Percentiles rank a stretch among this genome's conserved stretches.
Conservation (phyloP, 1,140 invertebrate genomes). For the Meloidogyne chitwoodi region DNA sequence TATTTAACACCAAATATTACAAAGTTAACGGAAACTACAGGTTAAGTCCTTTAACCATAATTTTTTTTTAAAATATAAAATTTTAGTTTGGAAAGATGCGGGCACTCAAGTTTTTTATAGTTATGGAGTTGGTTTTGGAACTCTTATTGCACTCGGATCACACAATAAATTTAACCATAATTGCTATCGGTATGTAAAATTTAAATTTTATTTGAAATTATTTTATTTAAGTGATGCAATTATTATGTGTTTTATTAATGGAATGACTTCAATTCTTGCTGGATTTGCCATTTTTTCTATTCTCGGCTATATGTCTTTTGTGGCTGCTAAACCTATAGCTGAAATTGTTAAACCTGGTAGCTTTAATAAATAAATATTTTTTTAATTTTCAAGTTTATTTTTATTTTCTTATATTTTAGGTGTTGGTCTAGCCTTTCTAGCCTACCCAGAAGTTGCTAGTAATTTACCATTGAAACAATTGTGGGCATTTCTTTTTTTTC, state of each 20-base stretch:
- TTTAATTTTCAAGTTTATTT: conserved; percentile 5
- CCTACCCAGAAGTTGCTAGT: conserved; percentile 55
- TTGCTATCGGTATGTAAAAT: conserved; percentile 65
- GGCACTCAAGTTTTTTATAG: conserved; percentile 63
- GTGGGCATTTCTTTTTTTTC: conserved; percentile 58
- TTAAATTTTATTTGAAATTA: not conserved
- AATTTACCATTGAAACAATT: conserved; percentile 54
- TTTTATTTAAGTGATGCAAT: conserved; percentile 62
- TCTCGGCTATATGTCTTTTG: conserved; percentile 66
- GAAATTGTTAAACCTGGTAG: conserved; percentile 52
- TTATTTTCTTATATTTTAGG: conserved; percentile 18
- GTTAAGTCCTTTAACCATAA: not conserved
- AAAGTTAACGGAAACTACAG: conserved; percentile 41
- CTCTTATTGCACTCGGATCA: conserved; percentile 71
- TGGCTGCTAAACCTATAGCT: not conserved
- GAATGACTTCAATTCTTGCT: conserved; percentile 73
- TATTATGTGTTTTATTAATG: conserved; percentile 64
- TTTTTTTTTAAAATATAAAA: not conserved
- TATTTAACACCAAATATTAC: conserved; percentile 77
- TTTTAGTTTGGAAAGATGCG: conserved; percentile 55
- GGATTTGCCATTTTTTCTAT: conserved; percentile 82
- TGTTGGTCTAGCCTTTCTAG: conserved; percentile 55
- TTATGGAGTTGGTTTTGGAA: conserved; percentile 64
- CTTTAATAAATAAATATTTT: too few species aligned
- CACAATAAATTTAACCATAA: conserved; percentile 75